Base-by-base conservation (phyloP, 2,888 invertebrate species). In the Troides helena region DNA sequence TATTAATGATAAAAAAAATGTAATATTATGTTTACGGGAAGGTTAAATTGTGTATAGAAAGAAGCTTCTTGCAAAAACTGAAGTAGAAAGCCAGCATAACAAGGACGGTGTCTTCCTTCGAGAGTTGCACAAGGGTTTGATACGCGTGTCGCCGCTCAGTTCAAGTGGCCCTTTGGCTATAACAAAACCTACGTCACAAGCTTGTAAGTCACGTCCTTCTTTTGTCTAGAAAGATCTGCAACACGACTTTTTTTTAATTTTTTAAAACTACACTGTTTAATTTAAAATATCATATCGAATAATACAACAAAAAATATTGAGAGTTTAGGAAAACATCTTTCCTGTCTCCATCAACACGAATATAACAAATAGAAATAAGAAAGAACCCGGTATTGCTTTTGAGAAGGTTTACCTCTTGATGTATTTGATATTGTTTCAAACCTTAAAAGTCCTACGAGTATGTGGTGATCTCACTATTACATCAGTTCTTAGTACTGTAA, bases 81-180 rank as follows among this genome's bases (percentile, higher is more conserved):
- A 70, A 70, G 70, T 70, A 70, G 60, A 63, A 59, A 66, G 67
- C 70, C 63, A 70, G 60, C 67, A 70, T 70, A 70, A 70, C 67
- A 70, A 70, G 70, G 59, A 60, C 56, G 60, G 39, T 23, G 67
- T 53, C 53, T 63, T 70, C 67, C 68, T 70, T 62, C 66, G 50
- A 69, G 69, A 53, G 50, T 66, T 67, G 70, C 66, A 18, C 50
- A 58, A 62, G 63, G 59, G 53, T 59, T 59, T 67, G 67, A 70
- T 70, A 66, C 66, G 53, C 53, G 66, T 59, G 70, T 58, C 60
- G 59, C 53, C 66, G 36, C 56, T 56, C 25, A 7, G 50, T 70
- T 70, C 70, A 59, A 70, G 70, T 67, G 66, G 66, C 46, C 70
- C 36, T 62, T 67, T 23, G 23, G 36, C 62, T 46, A 39, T 58